Evolutionary conservation across 1,140 invertebrate species (phyloP).

Genomic region (Cepaea nemoralis): DNA sequence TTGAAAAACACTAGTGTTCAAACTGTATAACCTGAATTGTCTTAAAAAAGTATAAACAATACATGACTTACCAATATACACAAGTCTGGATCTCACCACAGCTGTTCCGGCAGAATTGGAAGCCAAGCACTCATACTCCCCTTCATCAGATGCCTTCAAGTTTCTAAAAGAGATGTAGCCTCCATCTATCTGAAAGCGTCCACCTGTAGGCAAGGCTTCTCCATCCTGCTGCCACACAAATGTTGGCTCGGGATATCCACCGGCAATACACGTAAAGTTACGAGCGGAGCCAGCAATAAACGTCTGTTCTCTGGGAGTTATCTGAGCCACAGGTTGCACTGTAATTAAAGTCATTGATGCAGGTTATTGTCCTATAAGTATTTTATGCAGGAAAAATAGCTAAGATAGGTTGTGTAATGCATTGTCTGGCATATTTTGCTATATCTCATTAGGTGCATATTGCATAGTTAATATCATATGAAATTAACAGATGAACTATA

Average conservation of each 20-base stretch:
- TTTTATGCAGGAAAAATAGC: no score
- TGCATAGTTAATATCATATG: no score
- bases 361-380: no score
- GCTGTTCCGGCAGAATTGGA: constrained; percentile 65
- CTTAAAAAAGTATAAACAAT: not conserved
- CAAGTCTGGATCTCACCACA: constrained; percentile 51
- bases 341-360: constrained; percentile 48
- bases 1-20: no score
- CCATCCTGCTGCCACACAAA: constrained; percentile 62
- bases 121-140: constrained; percentile 67
- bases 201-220: constrained; percentile 50
- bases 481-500: no score
- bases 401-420: no score
- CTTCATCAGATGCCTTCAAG: constrained; percentile 62
- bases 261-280: constrained; percentile 59
- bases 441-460: no score
- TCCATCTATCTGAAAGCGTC: constrained; percentile 50
- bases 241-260: constrained; percentile 61
- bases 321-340: constrained; percentile 70
- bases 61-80: constrained; percentile 62
- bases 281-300: constrained; percentile 61
- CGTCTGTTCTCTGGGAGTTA: constrained; percentile 64
- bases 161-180: constrained; percentile 56
- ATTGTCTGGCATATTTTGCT: no score
- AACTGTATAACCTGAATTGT: no score